These are phyloP conservation scores for Forbesichthys agassizii DNA, from an alignment of 2,113 vertebrate species.

Conservation along the genomic window DNA sequence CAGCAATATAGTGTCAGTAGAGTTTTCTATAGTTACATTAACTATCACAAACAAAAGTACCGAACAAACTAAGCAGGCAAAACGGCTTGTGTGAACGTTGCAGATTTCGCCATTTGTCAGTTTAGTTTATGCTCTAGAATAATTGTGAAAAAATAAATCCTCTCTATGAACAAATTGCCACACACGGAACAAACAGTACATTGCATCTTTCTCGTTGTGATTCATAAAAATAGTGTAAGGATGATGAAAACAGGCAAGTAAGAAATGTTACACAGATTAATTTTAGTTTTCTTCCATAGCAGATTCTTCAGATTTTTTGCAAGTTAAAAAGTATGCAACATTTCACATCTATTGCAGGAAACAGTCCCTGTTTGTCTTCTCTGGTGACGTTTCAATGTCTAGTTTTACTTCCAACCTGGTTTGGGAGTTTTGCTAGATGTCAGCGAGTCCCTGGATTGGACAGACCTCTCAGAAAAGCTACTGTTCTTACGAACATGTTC, in stretches of 20 bases:
- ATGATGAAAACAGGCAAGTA: neutral
- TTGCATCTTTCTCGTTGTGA: slow-evolving; percentile 62
- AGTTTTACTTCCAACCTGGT: slow-evolving; percentile 82
- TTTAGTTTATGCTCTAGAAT: slow-evolving; percentile 25
- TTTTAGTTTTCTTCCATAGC: too few species aligned
- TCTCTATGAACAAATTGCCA: slow-evolving; percentile 18
- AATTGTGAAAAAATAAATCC: slow-evolving; percentile 16
- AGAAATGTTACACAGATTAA: too few species aligned
- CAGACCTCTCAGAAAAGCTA: slow-evolving; percentile 76
- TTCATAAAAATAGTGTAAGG: slow-evolving; percentile 30
- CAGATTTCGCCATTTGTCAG: slow-evolving; percentile 56
- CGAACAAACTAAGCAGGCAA: slow-evolving; percentile 58
- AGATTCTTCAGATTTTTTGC: too few species aligned
- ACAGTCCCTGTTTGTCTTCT: slow-evolving; percentile 3
- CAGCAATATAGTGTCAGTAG: slow-evolving; percentile 55
- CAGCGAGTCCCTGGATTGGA: slow-evolving; percentile 70
- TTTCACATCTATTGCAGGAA: too few species aligned
- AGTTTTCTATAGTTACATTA: slow-evolving; percentile 25
- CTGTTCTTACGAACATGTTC: slow-evolving; percentile 71
- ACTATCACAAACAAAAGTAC: slow-evolving; percentile 36
- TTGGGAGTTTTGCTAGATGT: slow-evolving; percentile 74
- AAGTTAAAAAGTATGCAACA: too few species aligned
- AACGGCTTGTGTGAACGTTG: slow-evolving; percentile 36
- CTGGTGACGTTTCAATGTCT: slow-evolving; percentile 3
- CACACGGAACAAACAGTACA: slow-evolving; percentile 26